phyloP scores from a whole-genome alignment of 2,797 vertebrate species.

The Liparis tanakae region DNA sequence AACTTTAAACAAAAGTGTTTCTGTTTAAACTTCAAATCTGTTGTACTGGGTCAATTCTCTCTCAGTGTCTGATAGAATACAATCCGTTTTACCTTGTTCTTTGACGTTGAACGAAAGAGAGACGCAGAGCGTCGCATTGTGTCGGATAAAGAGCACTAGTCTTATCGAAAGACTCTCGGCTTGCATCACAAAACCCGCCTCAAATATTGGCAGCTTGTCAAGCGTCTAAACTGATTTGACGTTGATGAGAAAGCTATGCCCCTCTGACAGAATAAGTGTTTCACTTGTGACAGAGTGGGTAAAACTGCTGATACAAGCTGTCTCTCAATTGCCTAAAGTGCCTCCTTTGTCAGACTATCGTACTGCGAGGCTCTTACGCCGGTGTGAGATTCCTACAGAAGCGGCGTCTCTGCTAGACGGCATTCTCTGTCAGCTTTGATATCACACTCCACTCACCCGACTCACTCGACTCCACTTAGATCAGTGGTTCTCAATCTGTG shows the following conservation, averaged over 20 bases:
- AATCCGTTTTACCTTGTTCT: conserved; percentile 21
- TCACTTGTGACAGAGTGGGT: conserved; percentile 68
- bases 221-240: conserved; percentile 74
- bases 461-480: neutral
- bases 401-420: conserved; percentile 52
- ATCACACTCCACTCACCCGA: conserved; percentile 34
- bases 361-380: conserved; percentile 51
- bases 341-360: conserved; percentile 71
- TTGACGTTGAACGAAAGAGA: conserved; percentile 46
- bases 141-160: conserved; percentile 46
- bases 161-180: conserved; percentile 51
- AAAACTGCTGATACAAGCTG: conserved; percentile 79
- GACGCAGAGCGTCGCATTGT: conserved; percentile 36
- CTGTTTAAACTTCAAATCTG: conserved; percentile 13
- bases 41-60: neutral
- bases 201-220: conserved; percentile 74
- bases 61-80: conserved; percentile 2
- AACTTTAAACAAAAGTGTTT: conserved; percentile 12
- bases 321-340: conserved; percentile 76
- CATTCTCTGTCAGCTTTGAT: conserved; percentile 54
- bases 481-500: no score
- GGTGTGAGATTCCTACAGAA: conserved; percentile 61
- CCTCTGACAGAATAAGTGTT: conserved; percentile 71
- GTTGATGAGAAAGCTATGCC: conserved; percentile 72
- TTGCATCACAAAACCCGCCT: conserved; percentile 55